phyloP scores from a whole-genome alignment of 2,888 invertebrate species.

The Drosophila meridionalis region DNA sequence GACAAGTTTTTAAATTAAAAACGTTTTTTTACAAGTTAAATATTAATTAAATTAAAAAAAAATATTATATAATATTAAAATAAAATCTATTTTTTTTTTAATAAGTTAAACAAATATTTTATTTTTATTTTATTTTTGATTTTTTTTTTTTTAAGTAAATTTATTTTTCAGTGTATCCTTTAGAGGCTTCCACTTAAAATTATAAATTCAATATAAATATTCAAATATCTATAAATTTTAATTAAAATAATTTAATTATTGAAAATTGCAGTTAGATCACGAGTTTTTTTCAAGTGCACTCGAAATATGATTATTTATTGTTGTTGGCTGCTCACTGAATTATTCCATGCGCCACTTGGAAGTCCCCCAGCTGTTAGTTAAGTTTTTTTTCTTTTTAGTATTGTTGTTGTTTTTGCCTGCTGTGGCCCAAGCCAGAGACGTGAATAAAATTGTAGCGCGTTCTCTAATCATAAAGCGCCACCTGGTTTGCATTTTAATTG shows the following conservation, averaged over 20 bases:
- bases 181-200: background rate
- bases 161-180: background rate
- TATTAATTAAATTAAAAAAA: no score
- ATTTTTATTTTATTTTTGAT: no score
- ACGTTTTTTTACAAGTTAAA: no score
- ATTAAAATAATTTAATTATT: background rate
- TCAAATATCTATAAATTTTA: background rate
- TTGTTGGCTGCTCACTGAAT: conserved; percentile 40
- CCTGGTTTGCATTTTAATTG: conserved; percentile 69
- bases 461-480: conserved; percentile 65
- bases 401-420: background rate
- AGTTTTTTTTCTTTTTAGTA: conserved; percentile 42
- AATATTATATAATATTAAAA: no score
- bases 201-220: no score
- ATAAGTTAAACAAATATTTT: no score
- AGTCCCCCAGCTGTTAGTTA: conserved; percentile 35
- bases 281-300: conserved; percentile 29
- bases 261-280: background rate
- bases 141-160: background rate
- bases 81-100: no score
- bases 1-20: no score
- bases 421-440: conserved; percentile 41
- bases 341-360: conserved; percentile 57
- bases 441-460: conserved; percentile 64
- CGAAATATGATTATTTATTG: conserved; percentile 44